Base-by-base conservation (phyloP, 1,140 invertebrate species). In the Frieseomelitta varia region DNA sequence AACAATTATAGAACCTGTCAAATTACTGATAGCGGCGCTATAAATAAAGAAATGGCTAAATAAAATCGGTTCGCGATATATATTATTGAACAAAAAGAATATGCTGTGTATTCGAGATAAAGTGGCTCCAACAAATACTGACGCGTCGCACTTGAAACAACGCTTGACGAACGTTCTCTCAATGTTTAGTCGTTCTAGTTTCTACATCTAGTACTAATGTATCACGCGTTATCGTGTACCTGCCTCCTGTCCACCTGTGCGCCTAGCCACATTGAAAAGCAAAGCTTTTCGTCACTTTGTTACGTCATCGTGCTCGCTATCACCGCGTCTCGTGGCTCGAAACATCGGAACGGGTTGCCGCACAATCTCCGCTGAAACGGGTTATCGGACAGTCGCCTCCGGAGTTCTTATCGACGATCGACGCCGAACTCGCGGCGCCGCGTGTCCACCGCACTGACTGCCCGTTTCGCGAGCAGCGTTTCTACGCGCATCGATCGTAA, bases 341-440 rank as follows among this genome's bases (percentile, higher is more conserved):
- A 79, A 85, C 69, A 55, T 79, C 76, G 67, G 88, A 88, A 86
- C 87, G 71, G 69, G 76, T 88, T 88, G 74, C 71, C 73, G 63
- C 55, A 69, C 86, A 88, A 87, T 88, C 87, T 85, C 83, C 56
- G 47, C 58, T 79, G 65, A 79, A 88, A 84, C 87, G 87, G 85
- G 85, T 89, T 88, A 88, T 89, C 87, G 87, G 87, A 47, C 77
- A 74, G 81, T 89, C 74, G 84, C 85, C 88, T 83, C 79, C 69
- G 19, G 68, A 75, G 71, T 79, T 67, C 72, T 89, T 86, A 84
- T 84, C 87, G 71, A 55, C 78, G 58, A 81, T 87, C 87, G 55
- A 76, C 73, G 80, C 39, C 39, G 71, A 68, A 85, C 51, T 76
- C 12, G 39, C 30, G 72, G n/a, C 19, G 80, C 58, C 74, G 74